Evolutionary conservation across 2,888 invertebrate species (phyloP).

Genomic region (Brachypalpus laphriformis): DNA sequence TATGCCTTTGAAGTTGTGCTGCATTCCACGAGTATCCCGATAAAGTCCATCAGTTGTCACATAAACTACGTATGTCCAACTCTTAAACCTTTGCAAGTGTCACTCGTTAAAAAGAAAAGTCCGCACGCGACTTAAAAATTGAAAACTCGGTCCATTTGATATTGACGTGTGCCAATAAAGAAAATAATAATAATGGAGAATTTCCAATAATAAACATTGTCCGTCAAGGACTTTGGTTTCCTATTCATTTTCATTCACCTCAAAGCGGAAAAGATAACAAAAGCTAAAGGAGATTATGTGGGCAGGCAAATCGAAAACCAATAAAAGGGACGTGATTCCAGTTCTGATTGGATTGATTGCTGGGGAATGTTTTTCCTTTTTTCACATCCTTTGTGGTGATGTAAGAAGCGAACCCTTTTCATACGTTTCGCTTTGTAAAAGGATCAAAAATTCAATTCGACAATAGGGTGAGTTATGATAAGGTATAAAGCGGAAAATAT

Average conservation of each 20-base stretch:
- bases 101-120: conserved; percentile 39
- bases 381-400: conserved; percentile 55
- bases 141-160: conserved; percentile 53
- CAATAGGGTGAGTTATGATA: conserved; percentile 68
- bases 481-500: conserved; percentile 71
- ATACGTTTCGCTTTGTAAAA: too few species aligned
- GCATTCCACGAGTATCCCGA: neutral
- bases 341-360: conserved; percentile 72
- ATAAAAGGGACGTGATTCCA: conserved; percentile 72
- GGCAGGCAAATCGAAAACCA: conserved; percentile 72
- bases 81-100: conserved; percentile 39
- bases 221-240: conserved; percentile 14
- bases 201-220: conserved; percentile 55
- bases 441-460: conserved; percentile 63
- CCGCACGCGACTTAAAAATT: conserved; percentile 64
- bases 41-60: neutral
- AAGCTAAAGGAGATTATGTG: conserved; percentile 71
- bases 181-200: conserved; percentile 26
- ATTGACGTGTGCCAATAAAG: conserved; percentile 63
- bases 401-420: conserved; percentile 41
- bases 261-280: conserved; percentile 53
- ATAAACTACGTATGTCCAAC: neutral
- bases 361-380: conserved; percentile 49
- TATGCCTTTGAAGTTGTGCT: conserved; percentile 10
- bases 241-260: too few species aligned